Evolutionary conservation across 2,113 vertebrate species (phyloP), one percentile per base, ranked within the genome.

Genomic region (Oncorhynchus nerka): DNA sequence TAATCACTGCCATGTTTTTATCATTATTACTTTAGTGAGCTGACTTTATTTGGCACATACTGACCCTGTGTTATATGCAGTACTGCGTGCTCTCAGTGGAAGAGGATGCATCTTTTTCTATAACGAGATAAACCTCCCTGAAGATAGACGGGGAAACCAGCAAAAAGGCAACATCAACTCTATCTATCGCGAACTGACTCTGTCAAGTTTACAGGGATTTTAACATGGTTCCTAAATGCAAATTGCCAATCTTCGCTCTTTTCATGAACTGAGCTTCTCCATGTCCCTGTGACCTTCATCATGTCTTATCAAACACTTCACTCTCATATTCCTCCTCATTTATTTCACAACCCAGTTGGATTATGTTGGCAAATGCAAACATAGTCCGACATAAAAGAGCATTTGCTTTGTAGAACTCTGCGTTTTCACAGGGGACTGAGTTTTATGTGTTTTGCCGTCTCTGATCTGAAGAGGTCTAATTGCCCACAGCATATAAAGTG

Each of bases 301-400:
- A 15, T 57, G 73, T 74, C 70, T 75, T 69, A 22, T 78, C 59
- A 62, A 62, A 62, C 19, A 8, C n/a, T 3, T 64, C 70, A 76
- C 59, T 61, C 64, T 22, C 32, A 66, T 83, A 2, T 32, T 84
- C 64, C 79, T 84, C 74, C 7, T 76, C 87, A 84, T 88, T 91
- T 89, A 76, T 87, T 89, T 79, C 71, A 82, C 76, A 77, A 55
- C 68, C 71, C 71, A 77, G 79, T 89, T 86, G 82, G 68, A 80
- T 87, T 88, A 82, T 3, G 83, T 89, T 45, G 8, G 9, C 85
- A 79, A 55, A 84, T 86, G 78, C 84, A 84, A 85, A 51, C 77
- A 69, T 65, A 85, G 62, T 66, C 24, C 71, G 55, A 79, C 74
- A 81, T 76, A 78, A 87, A 87, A 45, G 9, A 45, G 39, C 39